Conservation (phyloP, 1,140 invertebrate genomes). For the Atopsyche davidsoni region DNA sequence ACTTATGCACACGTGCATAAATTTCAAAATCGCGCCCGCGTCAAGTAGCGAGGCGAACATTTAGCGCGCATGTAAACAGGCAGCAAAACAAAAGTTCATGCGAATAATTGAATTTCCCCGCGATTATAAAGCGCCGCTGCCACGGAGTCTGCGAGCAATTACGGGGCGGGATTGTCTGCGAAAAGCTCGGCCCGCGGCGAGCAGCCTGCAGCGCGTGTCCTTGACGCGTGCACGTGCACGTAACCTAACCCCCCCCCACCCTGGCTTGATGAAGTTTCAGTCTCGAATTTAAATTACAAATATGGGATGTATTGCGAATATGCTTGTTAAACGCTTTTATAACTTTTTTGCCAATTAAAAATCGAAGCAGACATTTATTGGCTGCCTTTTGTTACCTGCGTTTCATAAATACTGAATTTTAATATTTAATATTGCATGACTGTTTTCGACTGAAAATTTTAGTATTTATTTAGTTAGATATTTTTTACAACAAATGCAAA, state of each 20-base stretch:
- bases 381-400: too few species aligned
- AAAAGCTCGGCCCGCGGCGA: too few species aligned
- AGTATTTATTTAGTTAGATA: neutral
- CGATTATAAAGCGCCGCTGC: constrained; percentile 1
- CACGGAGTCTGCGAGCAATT: constrained; percentile 10
- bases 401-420: too few species aligned
- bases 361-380: too few species aligned
- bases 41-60: too few species aligned
- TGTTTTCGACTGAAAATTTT: neutral
- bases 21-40: neutral
- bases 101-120: constrained; percentile 16
- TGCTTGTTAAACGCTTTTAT: too few species aligned
- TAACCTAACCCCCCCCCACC: neutral
- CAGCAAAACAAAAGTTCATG: neutral
- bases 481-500: too few species aligned
- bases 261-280: neutral
- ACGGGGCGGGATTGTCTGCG: too few species aligned
- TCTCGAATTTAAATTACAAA: too few species aligned
- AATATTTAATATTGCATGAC: neutral
- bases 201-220: neutral
- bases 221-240: constrained; percentile 3
- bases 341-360: too few species aligned
- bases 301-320: too few species aligned
- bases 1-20: constrained; percentile 1
- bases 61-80: neutral